Percentiles rank a stretch among this genome's conserved stretches.
These are phyloP conservation scores for Octopus sinensis DNA, from an alignment of 1,140 invertebrate genomes.

Conservation along the genomic window DNA sequence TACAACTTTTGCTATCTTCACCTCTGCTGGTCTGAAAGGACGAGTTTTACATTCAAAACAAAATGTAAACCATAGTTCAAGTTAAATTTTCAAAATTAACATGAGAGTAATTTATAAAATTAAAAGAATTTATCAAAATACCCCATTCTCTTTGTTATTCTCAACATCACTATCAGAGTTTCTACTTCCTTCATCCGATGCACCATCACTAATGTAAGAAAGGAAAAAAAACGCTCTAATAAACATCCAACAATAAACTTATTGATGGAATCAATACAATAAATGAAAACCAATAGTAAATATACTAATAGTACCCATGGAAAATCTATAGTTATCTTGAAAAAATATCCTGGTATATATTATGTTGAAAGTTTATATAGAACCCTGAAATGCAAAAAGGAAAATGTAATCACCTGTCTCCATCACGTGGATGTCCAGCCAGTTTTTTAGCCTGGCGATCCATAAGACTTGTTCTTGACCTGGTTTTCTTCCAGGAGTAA, in stretches of 20 bases:
- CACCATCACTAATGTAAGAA: slow-evolving; percentile 43
- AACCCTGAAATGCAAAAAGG: background rate
- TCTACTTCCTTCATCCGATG: slow-evolving; percentile 42
- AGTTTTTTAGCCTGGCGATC: slow-evolving; percentile 73
- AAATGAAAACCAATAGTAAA: background rate
- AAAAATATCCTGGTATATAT: too few species aligned
- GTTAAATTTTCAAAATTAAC: background rate
- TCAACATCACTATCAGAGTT: slow-evolving; percentile 41
- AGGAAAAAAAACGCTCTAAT: slow-evolving; percentile 4
- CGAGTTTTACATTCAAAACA: background rate
- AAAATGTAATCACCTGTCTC: slow-evolving; percentile 32
- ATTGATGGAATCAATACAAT: background rate
- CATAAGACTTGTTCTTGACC: slow-evolving; percentile 87
- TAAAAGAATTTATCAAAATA: slow-evolving; percentile 30
- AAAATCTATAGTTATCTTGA: too few species aligned
- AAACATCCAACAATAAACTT: too few species aligned
- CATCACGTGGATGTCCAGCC: slow-evolving; percentile 32
- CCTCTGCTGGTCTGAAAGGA: background rate
- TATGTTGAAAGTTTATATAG: too few species aligned
- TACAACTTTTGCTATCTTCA: slow-evolving; percentile 61
- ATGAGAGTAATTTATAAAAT: background rate
- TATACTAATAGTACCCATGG: background rate
- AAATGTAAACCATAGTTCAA: background rate
- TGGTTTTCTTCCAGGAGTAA: slow-evolving; percentile 96
- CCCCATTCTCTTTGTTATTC: slow-evolving; percentile 43